Base-by-base conservation (phyloP, 2,888 invertebrate species). In the Eucera pruinosa region DNA sequence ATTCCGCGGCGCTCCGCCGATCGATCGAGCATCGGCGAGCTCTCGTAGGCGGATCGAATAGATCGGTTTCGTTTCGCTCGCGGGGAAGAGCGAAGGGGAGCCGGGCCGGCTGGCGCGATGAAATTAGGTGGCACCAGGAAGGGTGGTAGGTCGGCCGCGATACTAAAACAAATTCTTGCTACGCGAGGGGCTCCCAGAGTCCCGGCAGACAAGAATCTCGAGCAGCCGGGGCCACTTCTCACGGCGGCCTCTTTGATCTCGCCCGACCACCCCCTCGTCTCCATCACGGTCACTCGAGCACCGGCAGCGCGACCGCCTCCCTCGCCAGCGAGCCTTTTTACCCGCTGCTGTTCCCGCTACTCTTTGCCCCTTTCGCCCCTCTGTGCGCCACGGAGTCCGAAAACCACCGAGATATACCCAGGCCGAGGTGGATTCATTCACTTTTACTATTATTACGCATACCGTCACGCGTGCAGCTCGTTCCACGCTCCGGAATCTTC, bases 211-310 rank as follows among this genome's bases (percentile, higher is more conserved):
- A 91, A 91, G 90, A 90, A 91, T 91, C 90, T 91, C 88, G 88
- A 87, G 84, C 90, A 90, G 90, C 88, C 89, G 88, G n/a, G 89
- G 88, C 89, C 89, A 91, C 90, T 91, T 91, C 91, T 90, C 91
- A 90, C 90, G 89, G 91, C 91, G 91, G 91, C 72, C 27, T 78
- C 88, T 91, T 91, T 91, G 88, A 91, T 90, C 90, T 89, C 83
- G 52, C 57, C 79, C 79, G 84, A 80, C 85, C 84, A 86, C 87
- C 85, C 87, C 87, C 87, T 88, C 82, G 76, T 61, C 84, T 72
- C 83, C 71, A 80, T 83, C 83, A 86, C 84, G 82, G 86, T 88
- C 82, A 86, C 84, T 77, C 84, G 70, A 81, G 78, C 82, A 81
- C 58, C 70, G 74, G 65, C 82, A 71, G 70, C 68, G 76, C 64